These are phyloP conservation scores for Shargacucullia verbasci DNA, from an alignment of 2,888 invertebrate genomes.

Conservation along the genomic window DNA sequence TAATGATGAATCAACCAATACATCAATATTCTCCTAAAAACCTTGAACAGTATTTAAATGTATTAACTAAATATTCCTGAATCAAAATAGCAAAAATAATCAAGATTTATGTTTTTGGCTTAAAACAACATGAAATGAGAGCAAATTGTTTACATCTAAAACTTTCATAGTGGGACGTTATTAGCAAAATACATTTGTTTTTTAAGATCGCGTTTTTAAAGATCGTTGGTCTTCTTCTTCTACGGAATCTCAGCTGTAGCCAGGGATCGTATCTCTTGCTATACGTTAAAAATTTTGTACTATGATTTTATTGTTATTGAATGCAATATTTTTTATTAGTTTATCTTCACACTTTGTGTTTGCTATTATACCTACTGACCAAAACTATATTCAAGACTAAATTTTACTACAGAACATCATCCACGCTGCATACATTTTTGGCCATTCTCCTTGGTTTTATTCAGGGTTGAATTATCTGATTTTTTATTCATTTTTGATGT, in stretches of 20 bases:
- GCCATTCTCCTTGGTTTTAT: too few relatives aligned
- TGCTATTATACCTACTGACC: too few relatives aligned
- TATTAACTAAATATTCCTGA: conserved; percentile 2
- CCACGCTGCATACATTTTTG: too few relatives aligned
- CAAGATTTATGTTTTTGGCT: conserved; percentile 25
- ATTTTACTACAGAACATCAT: too few relatives aligned
- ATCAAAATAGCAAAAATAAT: conserved; percentile 13
- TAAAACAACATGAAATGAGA: conserved; percentile 37
- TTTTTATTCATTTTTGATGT: too few relatives aligned
- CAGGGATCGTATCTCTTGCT: not conserved
- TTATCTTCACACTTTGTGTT: too few relatives aligned
- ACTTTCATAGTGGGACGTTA: conserved; percentile 2
- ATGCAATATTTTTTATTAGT: too few relatives aligned
- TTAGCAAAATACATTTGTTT: conserved; percentile 8
- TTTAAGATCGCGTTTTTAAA: conserved; percentile 1
- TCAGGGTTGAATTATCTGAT: too few relatives aligned
- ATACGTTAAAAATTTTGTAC: not conserved
- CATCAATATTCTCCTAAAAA: not conserved
- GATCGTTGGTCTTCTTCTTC: conserved; percentile 12
- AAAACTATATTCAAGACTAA: too few relatives aligned
- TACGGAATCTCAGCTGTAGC: conserved; percentile 3
- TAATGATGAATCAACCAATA: conserved; percentile 1
- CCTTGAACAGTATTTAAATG: conserved; percentile 3
- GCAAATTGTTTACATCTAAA: conserved; percentile 12
- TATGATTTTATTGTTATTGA: too few relatives aligned